A percentile compares a stretch with the other conserved stretches of the same genome.
Evolutionary conservation across 2,113 vertebrate species (phyloP).

Genomic region (Psittacula cyanocephala): DNA sequence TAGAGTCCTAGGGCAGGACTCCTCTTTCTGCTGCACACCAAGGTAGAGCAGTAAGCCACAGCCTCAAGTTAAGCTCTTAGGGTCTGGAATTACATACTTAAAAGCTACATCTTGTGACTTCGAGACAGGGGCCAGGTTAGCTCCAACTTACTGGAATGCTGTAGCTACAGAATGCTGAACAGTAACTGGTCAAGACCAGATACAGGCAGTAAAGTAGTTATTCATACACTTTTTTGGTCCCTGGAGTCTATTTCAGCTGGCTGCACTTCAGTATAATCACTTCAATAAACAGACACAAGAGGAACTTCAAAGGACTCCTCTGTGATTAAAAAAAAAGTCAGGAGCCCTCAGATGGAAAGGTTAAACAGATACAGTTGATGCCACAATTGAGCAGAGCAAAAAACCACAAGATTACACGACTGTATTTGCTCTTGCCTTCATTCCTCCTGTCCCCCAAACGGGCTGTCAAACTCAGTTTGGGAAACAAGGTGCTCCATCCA

Average conservation of each 20-base stretch:
- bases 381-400: neutral
- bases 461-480: neutral
- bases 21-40: neutral
- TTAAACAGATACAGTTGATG: slow-evolving; percentile 1
- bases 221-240: neutral
- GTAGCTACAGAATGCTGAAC: neutral
- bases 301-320: slow-evolving; percentile 1
- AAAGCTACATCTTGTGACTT: neutral
- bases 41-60: neutral
- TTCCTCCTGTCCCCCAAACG: neutral
- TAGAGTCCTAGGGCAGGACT: neutral
- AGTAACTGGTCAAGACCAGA: neutral
- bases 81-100: neutral
- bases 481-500: neutral
- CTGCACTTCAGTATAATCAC: slow-evolving; percentile 21
- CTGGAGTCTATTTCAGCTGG: neutral
- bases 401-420: neutral
- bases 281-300: neutral
- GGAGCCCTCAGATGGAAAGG: neutral
- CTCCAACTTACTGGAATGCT: neutral
- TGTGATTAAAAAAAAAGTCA: neutral
- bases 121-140: neutral
- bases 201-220: neutral
- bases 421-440: neutral
- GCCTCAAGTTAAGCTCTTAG: neutral